A percentile compares a stretch with the other conserved stretches of the same genome.
These are phyloP conservation scores for Ceyx cyanopectus DNA, from an alignment of 2,113 vertebrate genomes.

Conservation along the genomic window DNA sequence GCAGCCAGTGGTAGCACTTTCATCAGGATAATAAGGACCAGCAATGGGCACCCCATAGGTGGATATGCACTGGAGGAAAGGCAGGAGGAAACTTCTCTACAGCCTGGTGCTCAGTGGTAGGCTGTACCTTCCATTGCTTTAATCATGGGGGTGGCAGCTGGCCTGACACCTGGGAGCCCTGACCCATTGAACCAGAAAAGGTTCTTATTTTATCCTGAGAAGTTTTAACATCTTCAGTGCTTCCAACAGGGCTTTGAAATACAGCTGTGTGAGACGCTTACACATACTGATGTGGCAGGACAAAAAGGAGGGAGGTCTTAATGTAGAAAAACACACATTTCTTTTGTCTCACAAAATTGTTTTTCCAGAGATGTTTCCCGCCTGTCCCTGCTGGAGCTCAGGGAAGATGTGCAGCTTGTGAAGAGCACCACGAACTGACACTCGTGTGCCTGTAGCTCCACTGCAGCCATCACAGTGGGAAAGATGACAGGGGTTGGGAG, in stretches of 20 bases:
- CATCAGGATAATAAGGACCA: not conserved
- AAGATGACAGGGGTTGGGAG: not conserved
- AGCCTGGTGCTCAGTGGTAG: not conserved
- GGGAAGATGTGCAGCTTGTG: not conserved
- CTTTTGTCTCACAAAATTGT: not conserved
- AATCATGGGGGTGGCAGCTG: not conserved
- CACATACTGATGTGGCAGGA: not conserved
- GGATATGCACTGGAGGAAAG: not conserved
- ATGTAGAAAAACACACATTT: not conserved
- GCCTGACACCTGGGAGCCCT: not conserved
- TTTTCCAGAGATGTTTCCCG: not conserved
- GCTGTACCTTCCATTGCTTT: not conserved
- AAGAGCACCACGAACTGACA: not conserved
- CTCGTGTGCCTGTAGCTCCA: accelerated
- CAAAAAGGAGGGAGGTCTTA: not conserved
- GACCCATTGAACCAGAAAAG: not conserved
- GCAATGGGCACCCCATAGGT: accelerated
- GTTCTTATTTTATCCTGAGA: not conserved
- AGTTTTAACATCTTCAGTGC: not conserved
- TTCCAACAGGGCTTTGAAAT: conserved; percentile 10
- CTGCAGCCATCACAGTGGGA: not conserved
- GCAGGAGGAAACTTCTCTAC: not conserved
- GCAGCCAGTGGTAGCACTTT: not conserved
- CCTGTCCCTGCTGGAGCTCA: not conserved
- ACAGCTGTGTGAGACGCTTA: not conserved